Percentiles rank a stretch among this genome's conserved stretches.
Conservation (phyloP, 2,113 vertebrate genomes). For the Coptodon bakossiorum region DNA sequence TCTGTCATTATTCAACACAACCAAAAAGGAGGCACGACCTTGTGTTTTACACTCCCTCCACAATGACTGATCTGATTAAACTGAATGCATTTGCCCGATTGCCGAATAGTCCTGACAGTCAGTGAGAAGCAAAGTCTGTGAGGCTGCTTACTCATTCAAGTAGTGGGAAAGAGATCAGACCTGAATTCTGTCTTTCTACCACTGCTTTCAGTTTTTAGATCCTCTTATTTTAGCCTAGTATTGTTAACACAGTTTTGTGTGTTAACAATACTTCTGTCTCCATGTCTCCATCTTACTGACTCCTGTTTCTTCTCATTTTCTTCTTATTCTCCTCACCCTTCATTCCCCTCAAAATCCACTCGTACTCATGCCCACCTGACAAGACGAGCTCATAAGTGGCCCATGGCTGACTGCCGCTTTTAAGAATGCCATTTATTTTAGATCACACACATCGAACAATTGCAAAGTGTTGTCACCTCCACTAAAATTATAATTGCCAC, state of each 20-base stretch:
- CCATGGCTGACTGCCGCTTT: neutral
- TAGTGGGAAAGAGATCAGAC: neutral
- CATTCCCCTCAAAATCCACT: neutral
- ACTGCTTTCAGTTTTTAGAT: neutral
- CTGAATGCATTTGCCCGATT: neutral
- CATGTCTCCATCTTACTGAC: neutral
- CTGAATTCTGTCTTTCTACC: neutral
- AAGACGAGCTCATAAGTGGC: neutral
- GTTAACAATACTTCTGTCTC: neutral
- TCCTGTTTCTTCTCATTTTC: neutral
- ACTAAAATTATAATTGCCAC: slow-evolving; percentile 47
- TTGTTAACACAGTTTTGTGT: neutral
- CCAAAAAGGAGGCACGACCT: neutral
- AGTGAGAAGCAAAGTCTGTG: neutral
- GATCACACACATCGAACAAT: slow-evolving; percentile 12
- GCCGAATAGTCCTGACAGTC: neutral
- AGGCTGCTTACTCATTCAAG: neutral
- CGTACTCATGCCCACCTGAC: neutral
- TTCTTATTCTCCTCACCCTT: neutral
- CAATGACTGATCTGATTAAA: neutral
- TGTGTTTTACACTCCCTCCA: neutral
- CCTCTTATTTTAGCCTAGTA: neutral
- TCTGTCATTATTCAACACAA: neutral
- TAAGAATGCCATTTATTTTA: slow-evolving; percentile 20
- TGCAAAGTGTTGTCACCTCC: slow-evolving; percentile 35